phyloP scores from a whole-genome alignment of 2,113 vertebrate genomes.

The Rhinogobius similis region DNA sequence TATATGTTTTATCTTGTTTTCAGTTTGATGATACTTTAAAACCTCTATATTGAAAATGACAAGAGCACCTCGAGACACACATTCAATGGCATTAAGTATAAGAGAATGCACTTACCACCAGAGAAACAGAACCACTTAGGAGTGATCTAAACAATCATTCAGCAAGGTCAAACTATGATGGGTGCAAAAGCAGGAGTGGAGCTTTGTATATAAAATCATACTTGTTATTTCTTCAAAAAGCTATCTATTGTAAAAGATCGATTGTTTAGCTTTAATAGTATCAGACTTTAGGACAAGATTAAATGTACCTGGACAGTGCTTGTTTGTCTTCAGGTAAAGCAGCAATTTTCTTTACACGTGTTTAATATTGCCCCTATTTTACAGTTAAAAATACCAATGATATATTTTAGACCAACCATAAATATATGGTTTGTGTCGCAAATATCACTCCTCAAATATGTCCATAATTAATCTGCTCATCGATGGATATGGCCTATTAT shows the following conservation, averaged over 20 bases:
- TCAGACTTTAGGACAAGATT: slow-evolving; percentile 25
- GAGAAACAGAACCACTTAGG: slow-evolving; percentile 31
- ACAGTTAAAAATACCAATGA: slow-evolving; percentile 25
- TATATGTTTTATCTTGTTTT: slow-evolving; percentile 27
- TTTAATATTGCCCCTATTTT: slow-evolving; percentile 34
- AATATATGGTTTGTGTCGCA: slow-evolving; percentile 27
- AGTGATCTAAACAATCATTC: slow-evolving; percentile 34
- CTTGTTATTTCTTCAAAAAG: slow-evolving; percentile 30
- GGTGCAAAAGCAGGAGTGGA: slow-evolving; percentile 31
- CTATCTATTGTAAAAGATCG: slow-evolving; percentile 22
- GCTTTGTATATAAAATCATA: slow-evolving; percentile 39
- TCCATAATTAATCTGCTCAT: slow-evolving; percentile 35
- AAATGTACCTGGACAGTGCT: slow-evolving; percentile 25
- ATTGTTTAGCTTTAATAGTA: slow-evolving; percentile 36
- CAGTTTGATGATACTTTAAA: slow-evolving; percentile 20
- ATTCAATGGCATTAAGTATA: slow-evolving; percentile 36
- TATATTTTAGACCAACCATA: slow-evolving; percentile 37
- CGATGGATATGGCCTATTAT: slow-evolving; percentile 31
- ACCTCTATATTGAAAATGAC: slow-evolving; percentile 20
- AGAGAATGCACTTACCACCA: slow-evolving; percentile 44
- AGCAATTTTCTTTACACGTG: slow-evolving; percentile 18
- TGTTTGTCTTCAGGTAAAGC: slow-evolving; percentile 26
- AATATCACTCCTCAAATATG: slow-evolving; percentile 21
- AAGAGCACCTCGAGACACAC: slow-evolving; percentile 42
- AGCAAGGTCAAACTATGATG: slow-evolving; percentile 29